A percentile compares a stretch with the other conserved stretches of the same genome.
phyloP scores from a whole-genome alignment of 2,797 vertebrate genomes.

The Eulemur albifrons region DNA sequence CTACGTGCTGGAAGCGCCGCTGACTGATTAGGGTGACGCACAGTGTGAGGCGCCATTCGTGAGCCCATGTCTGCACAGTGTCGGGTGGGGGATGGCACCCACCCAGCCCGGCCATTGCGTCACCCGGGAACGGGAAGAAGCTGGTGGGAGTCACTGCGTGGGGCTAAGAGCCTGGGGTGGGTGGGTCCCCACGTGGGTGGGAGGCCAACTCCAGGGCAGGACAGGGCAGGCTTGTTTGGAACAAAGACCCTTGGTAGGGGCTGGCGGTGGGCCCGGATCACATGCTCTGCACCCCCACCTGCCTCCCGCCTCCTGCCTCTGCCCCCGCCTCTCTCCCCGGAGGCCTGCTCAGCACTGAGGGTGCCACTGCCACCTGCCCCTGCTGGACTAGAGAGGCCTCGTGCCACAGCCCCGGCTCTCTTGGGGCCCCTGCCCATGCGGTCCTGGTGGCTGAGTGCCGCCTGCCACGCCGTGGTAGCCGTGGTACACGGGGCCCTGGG shows the following conservation, averaged over 20 bases:
- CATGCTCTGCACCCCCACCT: rapidly evolving
- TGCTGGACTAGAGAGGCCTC: neutral
- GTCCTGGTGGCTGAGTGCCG: neutral
- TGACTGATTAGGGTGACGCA: neutral
- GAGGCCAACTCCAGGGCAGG: neutral
- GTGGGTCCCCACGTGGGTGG: rapidly evolving
- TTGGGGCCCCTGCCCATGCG: rapidly evolving
- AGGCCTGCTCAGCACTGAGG: neutral
- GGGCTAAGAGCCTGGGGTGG: neutral
- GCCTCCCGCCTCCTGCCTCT: neutral
- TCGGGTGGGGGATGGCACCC: neutral
- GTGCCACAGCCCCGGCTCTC: neutral
- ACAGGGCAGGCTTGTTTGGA: neutral
- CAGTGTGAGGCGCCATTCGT: neutral
- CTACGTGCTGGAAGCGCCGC: neutral
- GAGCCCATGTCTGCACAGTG: neutral
- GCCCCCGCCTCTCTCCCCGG: neutral
- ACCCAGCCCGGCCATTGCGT: neutral
- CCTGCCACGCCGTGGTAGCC: neutral
- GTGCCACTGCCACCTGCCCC: neutral
- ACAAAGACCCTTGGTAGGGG: neutral
- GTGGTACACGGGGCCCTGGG: neutral
- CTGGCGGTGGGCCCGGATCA: neutral
- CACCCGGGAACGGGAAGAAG: rapidly evolving
- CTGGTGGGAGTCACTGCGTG: neutral